A percentile compares a stretch with the other conserved stretches of the same genome.
phyloP scores from a whole-genome alignment of 2,113 vertebrate species.

The Megaptera novaeangliae region DNA sequence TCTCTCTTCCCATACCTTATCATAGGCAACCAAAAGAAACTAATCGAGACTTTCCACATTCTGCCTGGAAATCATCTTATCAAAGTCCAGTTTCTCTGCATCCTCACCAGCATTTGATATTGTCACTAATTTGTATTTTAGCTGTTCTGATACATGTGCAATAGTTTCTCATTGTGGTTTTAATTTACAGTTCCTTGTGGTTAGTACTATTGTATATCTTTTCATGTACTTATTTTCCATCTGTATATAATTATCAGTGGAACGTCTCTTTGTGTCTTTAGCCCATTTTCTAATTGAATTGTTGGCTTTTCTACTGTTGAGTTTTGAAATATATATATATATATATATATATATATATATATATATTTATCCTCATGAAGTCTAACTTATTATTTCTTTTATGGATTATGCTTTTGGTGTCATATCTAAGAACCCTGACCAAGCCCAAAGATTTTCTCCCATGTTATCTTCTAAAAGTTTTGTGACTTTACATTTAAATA shows the following conservation, averaged over 20 bases:
- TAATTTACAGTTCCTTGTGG: not conserved
- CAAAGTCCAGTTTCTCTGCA: not conserved
- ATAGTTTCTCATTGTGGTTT: not conserved
- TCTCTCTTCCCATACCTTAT: not conserved
- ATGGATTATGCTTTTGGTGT: no score
- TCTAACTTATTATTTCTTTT: not conserved
- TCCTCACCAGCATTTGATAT: not conserved
- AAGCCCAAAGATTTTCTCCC: not conserved
- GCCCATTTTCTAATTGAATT: not conserved
- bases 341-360: no score
- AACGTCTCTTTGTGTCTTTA: not conserved
- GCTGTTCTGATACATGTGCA: not conserved
- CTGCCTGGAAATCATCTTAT: not conserved
- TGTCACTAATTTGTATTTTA: not conserved
- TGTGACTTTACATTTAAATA: not conserved
- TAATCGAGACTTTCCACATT: not conserved
- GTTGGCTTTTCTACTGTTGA: not conserved
- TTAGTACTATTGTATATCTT: not conserved
- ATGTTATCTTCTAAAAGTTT: not conserved
- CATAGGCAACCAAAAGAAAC: not conserved
- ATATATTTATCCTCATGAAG: not conserved
- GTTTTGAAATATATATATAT: not conserved
- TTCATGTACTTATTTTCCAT: not conserved
- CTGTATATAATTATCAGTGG: not conserved
- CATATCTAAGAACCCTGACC: not conserved